Evolutionary conservation across 1,140 invertebrate species (phyloP), one percentile per base, ranked within the genome.

Genomic region (Drosophila setifemur): DNA sequence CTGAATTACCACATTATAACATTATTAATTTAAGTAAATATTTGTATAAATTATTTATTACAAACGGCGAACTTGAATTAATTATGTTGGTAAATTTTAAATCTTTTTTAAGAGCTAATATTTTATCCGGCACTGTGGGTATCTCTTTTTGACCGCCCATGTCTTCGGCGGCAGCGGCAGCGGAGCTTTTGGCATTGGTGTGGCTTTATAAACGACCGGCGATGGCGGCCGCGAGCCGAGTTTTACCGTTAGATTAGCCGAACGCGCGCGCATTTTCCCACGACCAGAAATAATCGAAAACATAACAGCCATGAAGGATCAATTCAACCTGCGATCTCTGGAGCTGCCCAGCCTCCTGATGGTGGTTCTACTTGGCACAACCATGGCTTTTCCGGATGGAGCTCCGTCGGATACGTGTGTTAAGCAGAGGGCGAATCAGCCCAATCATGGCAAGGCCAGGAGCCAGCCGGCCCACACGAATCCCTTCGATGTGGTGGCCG

Each of bases 381-480:
- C 42, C 7, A 1, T 8, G 1, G 92, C 86, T 23, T 95, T 96
- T 74, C 95, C 95, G 0, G 94, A 95, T 72, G 95, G 95, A 6
- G 95, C 94, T 3, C 95, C 95, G 0, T 93, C 95, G 6, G 95
- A 96, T 83, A 93, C 94, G 14, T 96, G 95, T 78, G 95, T 95
- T 0, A 95, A 95, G 75, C 92, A 93, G 14, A 91, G 92, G 16
- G 92, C 93, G 0, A 95, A 95, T 91, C 93, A 94, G 72, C 95
- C 95, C 0, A 94, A 95, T 88, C 95, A 96, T 68, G 94, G 95
- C 21, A 92, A 94, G 66, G 93, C 94, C 8, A 90, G 92, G 14
- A 91, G 94, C 1, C 94, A 95, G 73, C 91, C 94, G 0, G 73
- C 92, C 1, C 88, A 92, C 1, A 93, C 92, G 0, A 93, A 93